A percentile compares a stretch with the other conserved stretches of the same genome.
phyloP scores from a whole-genome alignment of 2,113 vertebrate species.

The Urocynchramus pylzowi region DNA sequence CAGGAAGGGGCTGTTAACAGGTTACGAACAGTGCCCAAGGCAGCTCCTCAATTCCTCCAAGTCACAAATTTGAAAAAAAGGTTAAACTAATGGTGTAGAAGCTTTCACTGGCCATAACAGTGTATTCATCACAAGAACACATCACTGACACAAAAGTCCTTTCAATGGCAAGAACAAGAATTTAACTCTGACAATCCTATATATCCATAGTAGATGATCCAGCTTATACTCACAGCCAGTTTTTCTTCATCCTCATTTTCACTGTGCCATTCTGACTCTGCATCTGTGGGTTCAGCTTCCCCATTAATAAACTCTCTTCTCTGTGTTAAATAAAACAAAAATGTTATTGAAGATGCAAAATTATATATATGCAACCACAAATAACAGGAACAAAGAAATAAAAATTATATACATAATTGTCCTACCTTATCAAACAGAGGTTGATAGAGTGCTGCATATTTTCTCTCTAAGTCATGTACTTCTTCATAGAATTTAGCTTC shows the following conservation, averaged over 20 bases:
- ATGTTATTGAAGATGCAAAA: neutral
- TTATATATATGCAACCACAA: neutral
- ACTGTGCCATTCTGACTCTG: conserved; percentile 93
- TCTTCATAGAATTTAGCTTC: conserved; percentile 98
- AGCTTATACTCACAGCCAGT: conserved; percentile 81
- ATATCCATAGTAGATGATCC: neutral
- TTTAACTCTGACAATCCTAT: neutral
- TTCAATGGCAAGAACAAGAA: neutral
- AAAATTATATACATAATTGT: neutral
- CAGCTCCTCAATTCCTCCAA: neutral
- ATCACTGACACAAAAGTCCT: neutral
- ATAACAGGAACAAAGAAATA: neutral
- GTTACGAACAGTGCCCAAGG: conserved; percentile 36
- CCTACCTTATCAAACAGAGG: conserved; percentile 94
- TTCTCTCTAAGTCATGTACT: conserved; percentile 94
- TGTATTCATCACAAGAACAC: neutral
- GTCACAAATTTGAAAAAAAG: neutral
- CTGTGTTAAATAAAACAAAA: conserved; percentile 60
- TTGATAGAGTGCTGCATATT: conserved; percentile 91
- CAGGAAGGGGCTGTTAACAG: conserved; percentile 36
- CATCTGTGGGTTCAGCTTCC: conserved; percentile 88
- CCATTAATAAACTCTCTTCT: conserved; percentile 89
- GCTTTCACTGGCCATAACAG: neutral
- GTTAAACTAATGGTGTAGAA: neutral
- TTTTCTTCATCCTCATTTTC: conserved; percentile 92